Evolutionary conservation across 2,113 vertebrate species (phyloP).

Genomic region (Nymphicus hollandicus): DNA sequence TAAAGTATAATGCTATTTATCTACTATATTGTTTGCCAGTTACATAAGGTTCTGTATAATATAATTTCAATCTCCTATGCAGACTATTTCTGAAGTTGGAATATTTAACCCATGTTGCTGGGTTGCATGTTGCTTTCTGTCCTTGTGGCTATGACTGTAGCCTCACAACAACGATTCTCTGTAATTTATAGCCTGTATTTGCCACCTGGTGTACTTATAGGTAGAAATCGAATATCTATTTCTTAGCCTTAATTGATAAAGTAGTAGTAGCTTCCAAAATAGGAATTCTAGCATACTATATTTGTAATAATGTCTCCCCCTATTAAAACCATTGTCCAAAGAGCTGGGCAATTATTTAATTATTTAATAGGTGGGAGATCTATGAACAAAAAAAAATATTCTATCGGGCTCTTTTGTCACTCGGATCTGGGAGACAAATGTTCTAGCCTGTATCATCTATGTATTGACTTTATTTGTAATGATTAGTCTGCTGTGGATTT

Average conservation of each 20-base stretch:
- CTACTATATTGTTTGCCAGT: background rate
- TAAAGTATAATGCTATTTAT: background rate
- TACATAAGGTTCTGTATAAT: background rate
- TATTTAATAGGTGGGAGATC: fast-evolving
- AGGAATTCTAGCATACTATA: background rate
- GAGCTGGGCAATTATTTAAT: background rate
- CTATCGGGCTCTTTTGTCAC: background rate
- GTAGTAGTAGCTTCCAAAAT: background rate
- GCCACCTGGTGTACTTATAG: background rate
- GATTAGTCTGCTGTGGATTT: background rate
- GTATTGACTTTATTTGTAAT: background rate
- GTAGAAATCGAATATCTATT: background rate
- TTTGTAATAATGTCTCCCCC: background rate
- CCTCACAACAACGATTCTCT: background rate
- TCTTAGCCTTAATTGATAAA: background rate
- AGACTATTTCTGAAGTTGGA: background rate
- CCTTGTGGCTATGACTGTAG: background rate
- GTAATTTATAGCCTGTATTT: background rate
- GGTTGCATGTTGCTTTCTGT: background rate
- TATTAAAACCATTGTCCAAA: background rate
- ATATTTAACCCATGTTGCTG: background rate
- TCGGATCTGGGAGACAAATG: background rate
- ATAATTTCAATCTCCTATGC: background rate
- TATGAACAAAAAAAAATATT: background rate
- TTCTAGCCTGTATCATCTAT: background rate